These are phyloP conservation scores for Luidia sarsii DNA, from an alignment of 53 echinoderm and acorn worm species.

Conservation along the genomic window DNA sequence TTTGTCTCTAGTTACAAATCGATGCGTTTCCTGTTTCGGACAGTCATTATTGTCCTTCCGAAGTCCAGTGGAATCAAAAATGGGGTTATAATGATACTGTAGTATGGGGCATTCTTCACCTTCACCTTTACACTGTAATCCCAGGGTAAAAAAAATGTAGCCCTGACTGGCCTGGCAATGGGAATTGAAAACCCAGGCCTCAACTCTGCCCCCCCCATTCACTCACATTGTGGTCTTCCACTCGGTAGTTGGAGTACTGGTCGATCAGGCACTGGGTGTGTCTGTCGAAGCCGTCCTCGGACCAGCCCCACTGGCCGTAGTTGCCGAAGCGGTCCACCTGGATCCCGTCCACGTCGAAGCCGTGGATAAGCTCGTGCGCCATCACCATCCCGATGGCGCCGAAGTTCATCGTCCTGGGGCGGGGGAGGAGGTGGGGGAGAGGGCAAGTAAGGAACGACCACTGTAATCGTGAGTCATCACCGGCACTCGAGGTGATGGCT, in stretches of 20 bases:
- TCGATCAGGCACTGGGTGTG: conserved; percentile 64
- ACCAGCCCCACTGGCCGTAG: conserved; percentile 69
- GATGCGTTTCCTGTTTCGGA: no score
- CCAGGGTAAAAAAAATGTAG: neutral
- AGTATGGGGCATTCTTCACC: no score
- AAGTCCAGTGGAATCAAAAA: no score
- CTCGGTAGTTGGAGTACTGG: conserved; percentile 72
- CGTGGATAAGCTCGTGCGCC: conserved; percentile 87
- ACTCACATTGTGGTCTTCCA: conserved; percentile 58
- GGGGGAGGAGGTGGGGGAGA: neutral
- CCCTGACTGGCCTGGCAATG: neutral
- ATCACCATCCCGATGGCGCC: conserved; percentile 85
- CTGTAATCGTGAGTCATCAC: no score
- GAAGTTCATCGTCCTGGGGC: conserved; percentile 69
- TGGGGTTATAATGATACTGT: no score
- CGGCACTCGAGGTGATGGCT: no score
- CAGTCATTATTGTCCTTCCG: no score
- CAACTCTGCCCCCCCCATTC: neutral
- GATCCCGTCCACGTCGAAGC: conserved; percentile 82
- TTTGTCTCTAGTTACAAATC: no score
- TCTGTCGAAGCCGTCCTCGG: conserved; percentile 37
- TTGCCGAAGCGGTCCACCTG: conserved; percentile 72
- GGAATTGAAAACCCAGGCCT: neutral
- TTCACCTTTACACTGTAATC: no score
- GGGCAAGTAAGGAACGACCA: no score